A percentile compares a stretch with the other conserved stretches of the same genome.
These are phyloP conservation scores for Phataginus tetradactyla DNA, from an alignment of 2,797 vertebrate genomes.

Conservation along the genomic window DNA sequence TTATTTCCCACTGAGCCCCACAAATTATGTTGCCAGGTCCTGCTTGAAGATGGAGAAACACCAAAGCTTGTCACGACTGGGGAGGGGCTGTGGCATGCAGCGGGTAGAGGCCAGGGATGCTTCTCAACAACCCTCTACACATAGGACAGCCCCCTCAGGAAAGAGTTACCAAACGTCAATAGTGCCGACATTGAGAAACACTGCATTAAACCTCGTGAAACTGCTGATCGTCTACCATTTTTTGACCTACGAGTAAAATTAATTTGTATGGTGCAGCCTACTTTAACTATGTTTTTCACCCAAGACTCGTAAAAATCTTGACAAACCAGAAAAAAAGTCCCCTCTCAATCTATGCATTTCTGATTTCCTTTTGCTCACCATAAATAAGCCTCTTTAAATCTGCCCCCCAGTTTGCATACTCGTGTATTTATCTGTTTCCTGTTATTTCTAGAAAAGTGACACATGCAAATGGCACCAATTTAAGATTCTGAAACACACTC, in stretches of 20 bases:
- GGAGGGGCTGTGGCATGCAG: neutral
- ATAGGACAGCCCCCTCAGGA: neutral
- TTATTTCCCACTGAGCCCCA: neutral
- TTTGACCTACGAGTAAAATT: neutral
- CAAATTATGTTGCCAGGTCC: neutral
- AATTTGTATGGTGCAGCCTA: neutral
- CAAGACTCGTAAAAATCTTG: neutral
- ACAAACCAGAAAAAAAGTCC: neutral
- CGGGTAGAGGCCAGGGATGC: neutral
- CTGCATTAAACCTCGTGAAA: neutral
- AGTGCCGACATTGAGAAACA: neutral
- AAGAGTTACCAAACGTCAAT: neutral
- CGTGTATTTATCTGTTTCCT: neutral
- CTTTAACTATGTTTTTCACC: neutral
- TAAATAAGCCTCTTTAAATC: neutral
- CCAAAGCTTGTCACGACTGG: neutral
- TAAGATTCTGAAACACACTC: neutral
- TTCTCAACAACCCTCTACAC: neutral
- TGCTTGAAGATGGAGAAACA: neutral
- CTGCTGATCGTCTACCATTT: too few relatives aligned
- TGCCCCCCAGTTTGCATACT: neutral
- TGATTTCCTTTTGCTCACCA: neutral
- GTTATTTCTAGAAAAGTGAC: neutral
- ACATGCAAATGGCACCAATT: neutral
- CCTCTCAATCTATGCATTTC: neutral